Evolutionary conservation across 2,797 vertebrate genomes (phyloP).

Genomic region (Mus spretus): DNA sequence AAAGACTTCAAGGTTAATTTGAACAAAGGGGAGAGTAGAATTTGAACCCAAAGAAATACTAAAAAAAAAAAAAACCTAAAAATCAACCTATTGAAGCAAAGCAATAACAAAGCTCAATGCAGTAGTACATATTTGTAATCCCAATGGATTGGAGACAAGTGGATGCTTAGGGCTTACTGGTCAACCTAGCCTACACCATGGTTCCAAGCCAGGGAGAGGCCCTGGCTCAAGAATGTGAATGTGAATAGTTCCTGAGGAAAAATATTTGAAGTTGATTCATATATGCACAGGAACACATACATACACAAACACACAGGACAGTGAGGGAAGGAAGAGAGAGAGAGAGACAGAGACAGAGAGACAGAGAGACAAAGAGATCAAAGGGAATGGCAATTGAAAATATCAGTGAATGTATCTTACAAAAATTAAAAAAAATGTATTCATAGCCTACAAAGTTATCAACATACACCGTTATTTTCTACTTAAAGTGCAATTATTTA

Average conservation of each 20-base stretch:
- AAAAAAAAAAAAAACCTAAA: background rate
- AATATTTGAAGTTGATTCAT: background rate
- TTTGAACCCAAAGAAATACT: background rate
- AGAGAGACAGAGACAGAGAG: too few relatives aligned
- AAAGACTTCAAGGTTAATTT: background rate
- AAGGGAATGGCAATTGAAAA: background rate
- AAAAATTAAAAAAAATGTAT: background rate
- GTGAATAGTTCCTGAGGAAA: background rate
- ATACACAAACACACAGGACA: background rate
- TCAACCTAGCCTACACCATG: background rate
- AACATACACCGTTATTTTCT: background rate
- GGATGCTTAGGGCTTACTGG: background rate
- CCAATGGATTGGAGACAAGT: background rate
- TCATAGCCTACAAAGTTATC: background rate
- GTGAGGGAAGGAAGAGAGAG: background rate
- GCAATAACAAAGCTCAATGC: background rate
- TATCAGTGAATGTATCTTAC: background rate
- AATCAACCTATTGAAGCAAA: background rate
- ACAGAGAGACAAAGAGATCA: background rate
- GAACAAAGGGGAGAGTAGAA: background rate
- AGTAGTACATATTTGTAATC: background rate
- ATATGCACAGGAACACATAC: background rate
- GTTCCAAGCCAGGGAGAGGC: background rate
- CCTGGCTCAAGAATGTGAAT: background rate
- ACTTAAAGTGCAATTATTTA: constrained; percentile 13